These are phyloP conservation scores for Geopemphigus sp. DNA, from an alignment of 1,140 invertebrate species.

Conservation along the genomic window DNA sequence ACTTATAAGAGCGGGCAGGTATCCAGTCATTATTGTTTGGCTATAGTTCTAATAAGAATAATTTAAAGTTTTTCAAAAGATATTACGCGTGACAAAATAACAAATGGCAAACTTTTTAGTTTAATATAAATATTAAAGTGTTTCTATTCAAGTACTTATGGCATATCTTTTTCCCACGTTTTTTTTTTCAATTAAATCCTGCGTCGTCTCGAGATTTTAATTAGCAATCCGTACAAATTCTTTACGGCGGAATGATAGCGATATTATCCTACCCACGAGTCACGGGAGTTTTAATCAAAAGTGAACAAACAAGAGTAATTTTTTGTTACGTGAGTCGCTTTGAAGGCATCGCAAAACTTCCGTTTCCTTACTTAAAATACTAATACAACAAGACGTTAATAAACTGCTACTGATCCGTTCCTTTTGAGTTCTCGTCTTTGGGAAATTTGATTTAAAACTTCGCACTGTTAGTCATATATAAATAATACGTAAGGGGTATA, in stretches of 20 bases:
- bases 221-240: not conserved
- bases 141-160: not conserved
- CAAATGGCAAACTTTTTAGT: conserved; percentile 19
- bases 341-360: not conserved
- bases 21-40: not conserved
- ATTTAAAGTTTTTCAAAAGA: conserved; percentile 27
- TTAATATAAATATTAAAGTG: conserved; percentile 8
- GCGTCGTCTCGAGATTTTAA: conserved; percentile 6
- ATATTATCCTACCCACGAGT: not conserved
- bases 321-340: not conserved
- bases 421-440: conserved; percentile 1
- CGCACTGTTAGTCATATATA: not conserved
- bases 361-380: conserved; percentile 13
- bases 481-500: not conserved
- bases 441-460: conserved; percentile 2
- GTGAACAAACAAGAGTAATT: conserved; percentile 21
- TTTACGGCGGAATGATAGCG: not conserved
- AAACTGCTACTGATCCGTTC: not conserved
- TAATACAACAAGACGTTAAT: conserved; percentile 28
- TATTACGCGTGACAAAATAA: not conserved
- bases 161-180: not conserved
- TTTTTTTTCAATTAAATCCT: not conserved
- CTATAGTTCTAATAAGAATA: not conserved
- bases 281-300: conserved; percentile 34
- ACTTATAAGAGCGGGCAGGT: not conserved